Percentiles rank a stretch among this genome's conserved stretches.
Conservation (phyloP, 2,113 vertebrate species). For the Epinephelus cyanopodus region DNA sequence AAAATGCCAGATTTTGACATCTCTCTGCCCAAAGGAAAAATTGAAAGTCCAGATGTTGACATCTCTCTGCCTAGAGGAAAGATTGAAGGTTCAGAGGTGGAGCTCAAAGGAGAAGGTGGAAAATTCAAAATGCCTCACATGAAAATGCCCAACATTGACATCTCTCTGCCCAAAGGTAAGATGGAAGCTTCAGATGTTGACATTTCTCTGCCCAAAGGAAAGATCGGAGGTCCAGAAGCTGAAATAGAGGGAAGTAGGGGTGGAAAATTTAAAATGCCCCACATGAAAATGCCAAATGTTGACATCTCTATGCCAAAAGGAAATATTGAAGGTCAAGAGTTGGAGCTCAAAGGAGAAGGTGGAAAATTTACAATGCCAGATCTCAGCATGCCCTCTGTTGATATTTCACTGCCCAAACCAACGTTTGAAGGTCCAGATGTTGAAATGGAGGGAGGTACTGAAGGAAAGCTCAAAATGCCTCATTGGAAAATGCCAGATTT, state of each 20-base stretch:
- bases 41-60: conserved; percentile 41
- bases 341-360: conserved; percentile 2
- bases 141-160: not conserved
- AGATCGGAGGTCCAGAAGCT: conserved; percentile 35
- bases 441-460: not conserved
- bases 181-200: not conserved
- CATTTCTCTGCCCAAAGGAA: not conserved
- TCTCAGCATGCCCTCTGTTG: not conserved
- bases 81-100: conserved; percentile 43
- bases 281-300: not conserved
- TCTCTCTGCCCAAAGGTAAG: not conserved
- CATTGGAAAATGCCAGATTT: not conserved
- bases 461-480: not conserved
- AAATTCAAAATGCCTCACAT: not conserved
- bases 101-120: conserved; percentile 1
- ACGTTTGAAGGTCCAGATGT: not conserved
- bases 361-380: conserved; percentile 1
- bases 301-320: conserved; percentile 20
- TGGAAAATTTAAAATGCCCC: not conserved
- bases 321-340: conserved; percentile 49
- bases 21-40: conserved; percentile 24
- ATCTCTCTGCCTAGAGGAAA: conserved; percentile 69
- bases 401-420: not conserved
- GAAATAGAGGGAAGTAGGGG: conserved; percentile 7
- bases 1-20: too few species aligned